phyloP scores from a whole-genome alignment of 2,797 vertebrate genomes.

The Anabacerthia variegaticeps region DNA sequence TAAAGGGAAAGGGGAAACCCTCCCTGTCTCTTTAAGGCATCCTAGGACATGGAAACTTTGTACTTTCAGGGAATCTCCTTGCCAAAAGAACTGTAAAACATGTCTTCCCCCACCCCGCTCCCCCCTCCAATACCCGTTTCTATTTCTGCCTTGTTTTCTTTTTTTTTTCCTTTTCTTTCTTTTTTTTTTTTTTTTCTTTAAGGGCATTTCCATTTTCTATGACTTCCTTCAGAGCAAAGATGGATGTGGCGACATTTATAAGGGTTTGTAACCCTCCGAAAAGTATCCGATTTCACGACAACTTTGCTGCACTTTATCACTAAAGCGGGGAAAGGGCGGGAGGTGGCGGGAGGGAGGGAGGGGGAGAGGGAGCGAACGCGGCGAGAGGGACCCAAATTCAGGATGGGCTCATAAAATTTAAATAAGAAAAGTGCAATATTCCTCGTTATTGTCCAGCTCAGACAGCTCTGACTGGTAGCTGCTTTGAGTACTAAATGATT shows the following conservation, averaged over 20 bases:
- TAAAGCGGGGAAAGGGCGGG: constrained; percentile 25
- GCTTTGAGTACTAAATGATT: constrained; percentile 38
- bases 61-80: constrained; percentile 70
- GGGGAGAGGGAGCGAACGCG: background rate
- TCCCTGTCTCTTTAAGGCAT: constrained; percentile 64
- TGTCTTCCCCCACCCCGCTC: background rate
- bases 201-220: constrained; percentile 65
- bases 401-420: constrained; percentile 60
- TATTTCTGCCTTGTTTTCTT: constrained; percentile 33
- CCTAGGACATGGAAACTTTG: constrained; percentile 66
- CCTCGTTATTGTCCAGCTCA: constrained; percentile 39
- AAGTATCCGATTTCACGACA: constrained; percentile 74
- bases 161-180: background rate
- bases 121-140: background rate
- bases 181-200: background rate
- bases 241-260: constrained; percentile 64
- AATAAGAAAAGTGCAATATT: constrained; percentile 58
- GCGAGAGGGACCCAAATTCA: constrained; percentile 39
- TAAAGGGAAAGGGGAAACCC: constrained; percentile 67
- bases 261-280: constrained; percentile 62
- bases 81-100: constrained; percentile 68
- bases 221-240: constrained; percentile 52
- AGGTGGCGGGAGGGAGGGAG: background rate
- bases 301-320: constrained; percentile 57
- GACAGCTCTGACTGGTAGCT: constrained; percentile 36